Evolutionary conservation across 2,888 invertebrate species (phyloP).

Genomic region (Melitaea athalia): DNA sequence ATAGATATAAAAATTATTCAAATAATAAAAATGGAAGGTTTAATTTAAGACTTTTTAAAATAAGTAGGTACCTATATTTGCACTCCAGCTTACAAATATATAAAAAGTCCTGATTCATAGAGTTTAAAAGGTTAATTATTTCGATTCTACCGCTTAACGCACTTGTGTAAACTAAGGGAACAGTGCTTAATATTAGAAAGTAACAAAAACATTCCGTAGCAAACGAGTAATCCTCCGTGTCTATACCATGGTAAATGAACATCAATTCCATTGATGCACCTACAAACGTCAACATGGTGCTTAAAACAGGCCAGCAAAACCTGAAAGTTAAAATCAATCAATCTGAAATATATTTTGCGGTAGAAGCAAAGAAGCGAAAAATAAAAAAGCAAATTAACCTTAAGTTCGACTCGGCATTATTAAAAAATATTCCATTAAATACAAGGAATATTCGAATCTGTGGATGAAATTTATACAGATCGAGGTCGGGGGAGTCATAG

Average conservation of each 20-base stretch:
- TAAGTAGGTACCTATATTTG: conserved; percentile 59
- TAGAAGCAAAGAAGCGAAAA: background rate
- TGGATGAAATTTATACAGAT: conserved; percentile 60
- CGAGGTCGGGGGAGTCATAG: conserved; percentile 49
- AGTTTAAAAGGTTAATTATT: conserved; percentile 48
- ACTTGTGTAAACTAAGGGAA: conserved; percentile 50
- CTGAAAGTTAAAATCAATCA: conserved; percentile 42
- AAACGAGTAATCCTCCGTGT: conserved; percentile 50
- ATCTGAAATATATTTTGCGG: conserved; percentile 6
- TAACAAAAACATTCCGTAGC: conserved; percentile 66
- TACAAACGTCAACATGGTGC: conserved; percentile 41
- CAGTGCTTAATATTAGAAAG: conserved; percentile 49
- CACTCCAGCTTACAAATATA: conserved; percentile 51
- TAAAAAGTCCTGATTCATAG: conserved; percentile 58
- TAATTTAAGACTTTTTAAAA: conserved; percentile 10
- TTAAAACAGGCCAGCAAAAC: conserved; percentile 52
- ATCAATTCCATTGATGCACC: conserved; percentile 47
- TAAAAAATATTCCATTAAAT: conserved; percentile 59
- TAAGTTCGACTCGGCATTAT: conserved; percentile 49
- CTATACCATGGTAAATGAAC: conserved; percentile 49
- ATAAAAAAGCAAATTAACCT: conserved; percentile 48
- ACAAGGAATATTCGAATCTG: conserved; percentile 54
- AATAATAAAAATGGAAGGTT: background rate
- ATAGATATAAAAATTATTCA: conserved; percentile 1
- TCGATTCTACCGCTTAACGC: conserved; percentile 46